Evolutionary conservation across 2,888 invertebrate species (phyloP), one percentile per base, ranked within the genome.

Genomic region (Orgyia antiqua): DNA sequence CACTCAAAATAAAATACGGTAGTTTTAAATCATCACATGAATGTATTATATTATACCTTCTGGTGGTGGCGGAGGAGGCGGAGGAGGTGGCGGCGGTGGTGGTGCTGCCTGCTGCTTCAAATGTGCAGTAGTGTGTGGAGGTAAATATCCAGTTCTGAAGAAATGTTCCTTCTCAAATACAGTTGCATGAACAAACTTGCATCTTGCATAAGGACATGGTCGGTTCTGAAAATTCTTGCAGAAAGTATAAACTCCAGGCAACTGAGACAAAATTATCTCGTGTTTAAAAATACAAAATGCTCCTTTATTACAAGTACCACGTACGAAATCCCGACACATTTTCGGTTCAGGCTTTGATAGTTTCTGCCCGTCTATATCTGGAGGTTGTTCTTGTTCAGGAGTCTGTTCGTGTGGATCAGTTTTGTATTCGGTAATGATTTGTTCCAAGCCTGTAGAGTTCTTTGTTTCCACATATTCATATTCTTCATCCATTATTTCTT

Each of bases 81-180:
- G 21, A 2, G 23, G 27, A 3, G 23, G 24, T 11, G 17, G 27
- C 1, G 24, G 17, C 10, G 60, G 33, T 6, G 48, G 52, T 2
- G 58, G 56, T 1, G 31, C 11, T 13, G 24, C 13, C n/a, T 12
- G 18, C 7, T 55, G 58, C 1, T 65, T 70, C 0, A 71, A 46
- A 28, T 78, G 76, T 1, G 54, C 55, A 5, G 64, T 20, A 0
- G 67, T 49, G 29, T 74, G 68, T 0, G 68, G 58, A 0, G 82
- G 80, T 24, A 82, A 44, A 17, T 40, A 49, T 0, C 68, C 74
- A 0, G 76, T 72, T 7, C 77, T 46, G 19, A 63, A 74, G 31
- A 68, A 79, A 10, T 58, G 39, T 18, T 73, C 71, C 19, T 78
- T 74, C 31, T 79, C 77, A 42, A 74, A 76, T 0, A 79, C 69